Base-by-base conservation (phyloP, 2,113 vertebrate species). In the Burhinus oedicnemus region DNA sequence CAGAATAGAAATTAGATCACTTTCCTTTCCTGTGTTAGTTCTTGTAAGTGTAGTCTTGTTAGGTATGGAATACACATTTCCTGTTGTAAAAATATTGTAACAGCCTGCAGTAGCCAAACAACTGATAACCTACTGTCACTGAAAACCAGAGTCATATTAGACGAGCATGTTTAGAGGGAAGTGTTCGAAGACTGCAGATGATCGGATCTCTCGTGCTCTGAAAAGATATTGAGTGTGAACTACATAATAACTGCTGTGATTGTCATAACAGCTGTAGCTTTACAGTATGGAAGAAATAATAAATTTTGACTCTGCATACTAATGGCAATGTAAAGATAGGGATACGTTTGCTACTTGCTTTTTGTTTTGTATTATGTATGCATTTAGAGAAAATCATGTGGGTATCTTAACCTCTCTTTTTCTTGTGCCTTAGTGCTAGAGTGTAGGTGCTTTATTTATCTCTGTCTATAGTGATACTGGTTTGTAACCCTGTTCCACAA, bases 1-100 rank as follows among this genome's bases (percentile, higher is more conserved):
- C 81, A 82, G 69, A 82, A 91, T 49, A 97, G 92, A 91, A 97
- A 95, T 91, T 91, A 96, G 97, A 95, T 94, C 91, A 89, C 69
- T 93, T 87, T 82, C 57, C 82, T 95, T 95, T 97, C 72, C 77
- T 91, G 80, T 80, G 54, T 95, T 95, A 89, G 72, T 97, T 96
- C 91, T 96, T 85, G 52, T 89, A 93, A 95, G 80, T 64, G 72
- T 60, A 77, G 54, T 92, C 64, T 45, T 94, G 84, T 93, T 96
- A 86, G 2, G 19, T 90, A 81, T 86, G 95, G 96, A 95, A 86
- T 86, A 90, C 94, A 95, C 89, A 58, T 95, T 97, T 97, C 94
- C 94, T 95, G 80, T 82, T 90, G 90, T 89, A 95, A 94, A 93
- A 95, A 76, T 92, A 84, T 11, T 44, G 60, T 40, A 87, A 40